phyloP scores from a whole-genome alignment of 2,888 invertebrate species.

The Disparrhopalites patrizii region DNA sequence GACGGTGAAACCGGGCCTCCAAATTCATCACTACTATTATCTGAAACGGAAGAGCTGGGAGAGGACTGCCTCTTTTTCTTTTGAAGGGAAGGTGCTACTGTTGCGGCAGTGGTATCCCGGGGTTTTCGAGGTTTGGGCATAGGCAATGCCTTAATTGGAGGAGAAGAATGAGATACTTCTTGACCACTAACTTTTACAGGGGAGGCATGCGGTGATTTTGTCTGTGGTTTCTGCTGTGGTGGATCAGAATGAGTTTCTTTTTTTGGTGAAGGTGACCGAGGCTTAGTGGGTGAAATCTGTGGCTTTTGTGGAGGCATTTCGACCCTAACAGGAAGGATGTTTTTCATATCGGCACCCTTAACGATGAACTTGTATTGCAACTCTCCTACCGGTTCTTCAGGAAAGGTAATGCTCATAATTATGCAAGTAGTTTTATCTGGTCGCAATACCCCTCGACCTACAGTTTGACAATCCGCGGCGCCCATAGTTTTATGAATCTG shows the following conservation, averaged over 20 bases:
- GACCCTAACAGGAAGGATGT: background rate
- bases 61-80: too few species aligned
- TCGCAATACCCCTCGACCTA: conserved; percentile 18
- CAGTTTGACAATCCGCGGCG: conserved; percentile 21
- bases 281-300: background rate
- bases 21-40: conserved; percentile 7
- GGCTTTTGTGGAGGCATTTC: background rate
- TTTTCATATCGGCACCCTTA: background rate
- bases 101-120: background rate
- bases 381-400: conserved; percentile 14
- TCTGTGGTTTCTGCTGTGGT: background rate
- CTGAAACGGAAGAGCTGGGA: too few species aligned
- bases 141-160: background rate
- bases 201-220: background rate
- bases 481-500: conserved; percentile 33
- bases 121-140: conserved; percentile 15
- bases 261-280: background rate
- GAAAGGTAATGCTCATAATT: background rate
- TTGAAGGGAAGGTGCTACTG: background rate
- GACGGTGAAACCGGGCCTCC: background rate
- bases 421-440: conserved; percentile 14
- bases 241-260: background rate
- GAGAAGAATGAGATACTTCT: background rate
- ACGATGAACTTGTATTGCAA: conserved; percentile 22
- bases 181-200: background rate